Base-by-base conservation (phyloP, 2,113 vertebrate genomes). In the Charadrius vociferus region DNA sequence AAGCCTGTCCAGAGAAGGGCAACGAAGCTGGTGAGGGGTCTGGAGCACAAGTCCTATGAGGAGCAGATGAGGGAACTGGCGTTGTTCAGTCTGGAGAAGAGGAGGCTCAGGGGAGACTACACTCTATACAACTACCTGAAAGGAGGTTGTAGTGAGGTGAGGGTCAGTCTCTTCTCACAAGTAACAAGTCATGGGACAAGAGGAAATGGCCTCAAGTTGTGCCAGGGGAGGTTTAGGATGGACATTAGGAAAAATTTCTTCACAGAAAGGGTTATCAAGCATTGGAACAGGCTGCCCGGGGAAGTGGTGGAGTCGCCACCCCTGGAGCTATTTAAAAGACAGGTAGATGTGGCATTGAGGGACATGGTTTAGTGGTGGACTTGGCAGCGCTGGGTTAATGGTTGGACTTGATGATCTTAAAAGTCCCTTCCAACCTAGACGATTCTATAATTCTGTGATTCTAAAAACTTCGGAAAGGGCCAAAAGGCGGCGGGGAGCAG, bases 391-490 rank as follows among this genome's bases (percentile, higher is more conserved):
- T 12, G 24, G 16, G 59, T 62, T 37, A 37, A 27, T 5, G 10
- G 10, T 41, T 19, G 62, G 37, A 41, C 62, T 65, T 17, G 4
- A 29, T 29, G 37, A 30, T 30, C 37, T 41, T 20, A 29, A 63
- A 20, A 12, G 26, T 13, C 37, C 27, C 18, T 12, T 41, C 24
- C 59, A 62, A 62, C 59, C 36, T 3, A 62, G 10, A 17, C 23
- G 22, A 27, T 39, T 39, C 61, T 6, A 12, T 39, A 7, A 29
- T 11, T 37, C 36, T 6, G 9, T 37, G 23, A 62, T 26, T 37
- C 36, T 24, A 1, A 3, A 9, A 4, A 0, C 39, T 18, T 0
- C 0, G 53, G 7, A 0, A 16, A 3, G 3, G 6, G 3, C 9
- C 22, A 0, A 11, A 2, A 0, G 8, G 11, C 49, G 49, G 22